Conservation (phyloP, 1,140 invertebrate species). For the Papilio xuthus region DNA sequence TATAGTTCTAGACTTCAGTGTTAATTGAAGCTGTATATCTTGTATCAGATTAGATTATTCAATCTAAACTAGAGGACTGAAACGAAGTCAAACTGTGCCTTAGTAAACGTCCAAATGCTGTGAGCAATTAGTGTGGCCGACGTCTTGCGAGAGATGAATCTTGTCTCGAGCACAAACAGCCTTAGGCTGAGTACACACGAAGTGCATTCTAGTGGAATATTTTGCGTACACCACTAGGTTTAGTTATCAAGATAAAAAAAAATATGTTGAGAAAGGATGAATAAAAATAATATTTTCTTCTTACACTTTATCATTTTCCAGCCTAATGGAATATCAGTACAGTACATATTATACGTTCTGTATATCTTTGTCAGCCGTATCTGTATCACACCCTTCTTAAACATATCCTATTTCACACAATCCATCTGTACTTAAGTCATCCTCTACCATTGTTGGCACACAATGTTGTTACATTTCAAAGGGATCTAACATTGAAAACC, state of each 20-base stretch:
- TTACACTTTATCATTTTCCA: background rate
- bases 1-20: background rate
- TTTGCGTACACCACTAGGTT: background rate
- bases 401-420: no score
- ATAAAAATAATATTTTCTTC: background rate
- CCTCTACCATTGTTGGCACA: no score
- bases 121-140: conserved; percentile 19
- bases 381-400: no score
- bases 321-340: no score
- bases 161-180: conserved; percentile 24
- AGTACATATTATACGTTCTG: no score
- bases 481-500: no score
- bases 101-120: conserved; percentile 21
- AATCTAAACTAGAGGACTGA: background rate
- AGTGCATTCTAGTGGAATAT: background rate
- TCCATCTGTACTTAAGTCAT: no score
- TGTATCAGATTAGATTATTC: background rate
- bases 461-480: no score
- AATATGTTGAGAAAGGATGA: background rate
- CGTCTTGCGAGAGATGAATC: conserved; percentile 18
- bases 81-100: background rate
- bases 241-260: no score
- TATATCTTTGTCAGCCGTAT: no score
- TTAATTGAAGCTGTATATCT: background rate
- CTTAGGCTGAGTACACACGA: background rate